Conservation (phyloP, 2,888 invertebrate genomes). For the Gonocerus acuteangulatus region DNA sequence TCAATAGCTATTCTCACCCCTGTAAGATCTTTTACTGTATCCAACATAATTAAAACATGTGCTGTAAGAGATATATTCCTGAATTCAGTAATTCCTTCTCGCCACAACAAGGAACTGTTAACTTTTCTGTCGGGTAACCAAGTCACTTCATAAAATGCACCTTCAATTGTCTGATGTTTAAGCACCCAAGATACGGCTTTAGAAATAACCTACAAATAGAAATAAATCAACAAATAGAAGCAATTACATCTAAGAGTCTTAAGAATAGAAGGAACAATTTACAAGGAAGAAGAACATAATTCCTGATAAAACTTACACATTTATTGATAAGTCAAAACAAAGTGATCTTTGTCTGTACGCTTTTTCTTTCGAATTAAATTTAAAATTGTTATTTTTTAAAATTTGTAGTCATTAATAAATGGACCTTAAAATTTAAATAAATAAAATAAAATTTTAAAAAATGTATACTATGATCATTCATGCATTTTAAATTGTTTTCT, state of each 20-base stretch:
- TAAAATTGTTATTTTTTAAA: too few relatives aligned
- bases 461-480: too few relatives aligned
- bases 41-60: constrained; percentile 81
- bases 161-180: constrained; percentile 72
- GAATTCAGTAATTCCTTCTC: constrained; percentile 50
- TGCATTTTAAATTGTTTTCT: too few relatives aligned
- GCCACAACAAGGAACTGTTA: constrained; percentile 60
- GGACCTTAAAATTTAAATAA: too few relatives aligned
- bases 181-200: constrained; percentile 80
- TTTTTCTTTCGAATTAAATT: too few relatives aligned
- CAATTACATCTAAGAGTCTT: too few relatives aligned
- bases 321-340: too few relatives aligned
- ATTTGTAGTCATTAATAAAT: too few relatives aligned
- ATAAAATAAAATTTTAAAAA: too few relatives aligned
- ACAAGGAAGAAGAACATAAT: too few relatives aligned
- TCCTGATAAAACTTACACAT: too few relatives aligned
- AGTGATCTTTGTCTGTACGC: too few relatives aligned
- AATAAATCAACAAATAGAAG: neutral
- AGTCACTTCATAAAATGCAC: constrained; percentile 82
- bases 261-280: neutral
- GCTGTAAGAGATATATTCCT: constrained; percentile 86
- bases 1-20: constrained; percentile 45
- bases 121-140: constrained; percentile 84
- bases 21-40: constrained; percentile 70
- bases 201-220: constrained; percentile 53